Evolutionary conservation across 2,113 vertebrate genomes (phyloP), one percentile per base, ranked within the genome.

Genomic region (Phalacrocorax aristotelis): DNA sequence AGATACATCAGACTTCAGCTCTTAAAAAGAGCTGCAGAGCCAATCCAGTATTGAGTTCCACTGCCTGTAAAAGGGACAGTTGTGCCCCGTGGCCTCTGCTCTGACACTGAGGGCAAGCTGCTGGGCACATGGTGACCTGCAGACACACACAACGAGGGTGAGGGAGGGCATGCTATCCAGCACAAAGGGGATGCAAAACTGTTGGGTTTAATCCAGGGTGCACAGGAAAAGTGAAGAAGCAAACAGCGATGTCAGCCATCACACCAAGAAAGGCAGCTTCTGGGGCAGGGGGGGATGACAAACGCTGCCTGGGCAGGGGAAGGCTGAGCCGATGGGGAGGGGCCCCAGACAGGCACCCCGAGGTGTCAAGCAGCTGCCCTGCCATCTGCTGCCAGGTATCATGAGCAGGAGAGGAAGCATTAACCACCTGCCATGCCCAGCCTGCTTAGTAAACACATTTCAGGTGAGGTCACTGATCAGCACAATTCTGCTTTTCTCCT

Each of bases 371-470:
- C 0, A 1, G 13, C 40, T 58, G 46, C 36, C 48, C 52, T n/a
- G n/a, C 72, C 94, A 90, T n/a, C 69, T 91, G 92, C 72, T 87
- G 32, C 57, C 4, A 1, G 18, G 10, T 46, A 38, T 26, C 61
- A 23, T 0, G 15, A 82, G 26, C 42, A 46, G 27, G 22, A 61
- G 6, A 66, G 46, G 77, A 60, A 20, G 25, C 60, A 77, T 51
- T 9, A 36, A 17, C 29, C 80, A 91, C 48, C 82, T 94, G 93
- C 48, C 44, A 25, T 92, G 74, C 69, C 87, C 87, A 75, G 48
- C 87, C 93, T 95, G 60, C 57, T 94, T 12, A 9, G 57, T 6
- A 91, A 96, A 96, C 77, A 92, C 64, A 15, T 6, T n/a, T n/a
- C 5, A 14, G 40, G 13, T n/a, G 74, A 38, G 51, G 70, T 62